Evolutionary conservation across 2,888 invertebrate species (phyloP).

Genomic region (Xestia c-nigrum): DNA sequence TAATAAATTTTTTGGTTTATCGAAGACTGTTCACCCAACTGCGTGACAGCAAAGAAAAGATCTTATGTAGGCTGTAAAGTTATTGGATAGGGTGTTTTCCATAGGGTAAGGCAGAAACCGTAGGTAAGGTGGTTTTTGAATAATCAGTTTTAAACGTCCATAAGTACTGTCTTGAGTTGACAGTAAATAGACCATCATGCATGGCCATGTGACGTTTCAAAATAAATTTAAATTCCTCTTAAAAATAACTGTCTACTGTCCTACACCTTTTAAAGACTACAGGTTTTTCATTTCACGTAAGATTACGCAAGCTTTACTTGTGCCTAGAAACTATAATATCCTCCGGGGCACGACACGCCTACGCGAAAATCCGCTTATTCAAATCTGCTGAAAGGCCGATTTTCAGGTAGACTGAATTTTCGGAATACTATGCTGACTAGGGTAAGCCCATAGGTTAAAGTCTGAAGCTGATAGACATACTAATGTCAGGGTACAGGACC

Average conservation of each 20-base stretch:
- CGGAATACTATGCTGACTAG: not conserved
- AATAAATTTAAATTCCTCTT: too few relatives aligned
- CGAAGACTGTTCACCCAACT: not conserved
- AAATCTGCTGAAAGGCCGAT: constrained; percentile 21
- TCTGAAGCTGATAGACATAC: not conserved
- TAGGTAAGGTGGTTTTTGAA: not conserved
- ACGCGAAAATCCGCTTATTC: constrained; percentile 24
- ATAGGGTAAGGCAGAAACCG: not conserved
- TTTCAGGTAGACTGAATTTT: constrained; percentile 21
- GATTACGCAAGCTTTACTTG: not conserved
- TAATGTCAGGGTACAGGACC: not conserved
- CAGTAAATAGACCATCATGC: too few relatives aligned
- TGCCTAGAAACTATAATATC: not conserved
- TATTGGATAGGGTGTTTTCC: not conserved
- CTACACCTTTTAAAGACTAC: not conserved
- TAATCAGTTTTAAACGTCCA: not conserved
- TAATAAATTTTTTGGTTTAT: not conserved
- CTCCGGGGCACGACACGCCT: constrained; percentile 7
- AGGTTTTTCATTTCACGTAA: constrained; percentile 10
- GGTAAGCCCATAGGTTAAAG: not conserved
- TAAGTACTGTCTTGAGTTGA: not conserved
- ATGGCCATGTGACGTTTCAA: too few relatives aligned
- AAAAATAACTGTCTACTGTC: not conserved
- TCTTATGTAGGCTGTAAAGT: not conserved
- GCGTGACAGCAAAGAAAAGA: not conserved